These are phyloP conservation scores for Diarsia dahlii DNA, from an alignment of 2,888 invertebrate species.

Conservation along the genomic window DNA sequence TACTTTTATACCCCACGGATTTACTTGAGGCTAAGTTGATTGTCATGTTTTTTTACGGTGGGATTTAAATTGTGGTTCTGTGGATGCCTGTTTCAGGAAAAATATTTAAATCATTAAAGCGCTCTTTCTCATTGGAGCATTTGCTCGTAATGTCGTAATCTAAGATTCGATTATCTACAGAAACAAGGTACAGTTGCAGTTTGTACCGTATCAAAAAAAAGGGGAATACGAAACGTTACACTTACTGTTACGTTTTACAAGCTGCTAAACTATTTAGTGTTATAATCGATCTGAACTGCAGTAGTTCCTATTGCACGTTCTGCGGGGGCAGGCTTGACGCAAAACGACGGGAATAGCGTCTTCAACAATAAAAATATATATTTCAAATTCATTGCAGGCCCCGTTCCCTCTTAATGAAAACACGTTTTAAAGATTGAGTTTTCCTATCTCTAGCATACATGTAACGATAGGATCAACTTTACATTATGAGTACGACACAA, in stretches of 20 bases:
- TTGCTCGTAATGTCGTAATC: background rate
- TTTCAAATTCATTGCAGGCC: too few relatives aligned
- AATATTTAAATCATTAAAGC: background rate
- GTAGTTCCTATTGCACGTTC: too few relatives aligned
- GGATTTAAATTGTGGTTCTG: background rate
- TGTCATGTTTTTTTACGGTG: slow-evolving; percentile 34
- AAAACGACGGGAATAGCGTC: too few relatives aligned
- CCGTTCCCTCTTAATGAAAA: background rate
- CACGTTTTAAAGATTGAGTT: background rate
- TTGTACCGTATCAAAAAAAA: too few relatives aligned
- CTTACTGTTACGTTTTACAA: too few relatives aligned
- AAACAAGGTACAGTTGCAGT: background rate
- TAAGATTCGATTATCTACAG: background rate
- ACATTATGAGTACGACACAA: background rate
- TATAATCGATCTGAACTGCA: too few relatives aligned
- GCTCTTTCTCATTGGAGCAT: background rate
- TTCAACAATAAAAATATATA: too few relatives aligned
- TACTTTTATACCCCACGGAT: slow-evolving; percentile 16
- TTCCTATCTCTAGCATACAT: background rate
- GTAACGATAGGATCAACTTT: background rate
- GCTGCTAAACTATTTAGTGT: too few relatives aligned
- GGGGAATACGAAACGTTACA: too few relatives aligned
- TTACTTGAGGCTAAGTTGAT: slow-evolving; percentile 17
- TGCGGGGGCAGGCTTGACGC: too few relatives aligned
- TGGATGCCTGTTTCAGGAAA: background rate